Percentiles rank a stretch among this genome's conserved stretches.
Evolutionary conservation across 2,888 invertebrate species (phyloP).

Genomic region (Latheticus oryzae): DNA sequence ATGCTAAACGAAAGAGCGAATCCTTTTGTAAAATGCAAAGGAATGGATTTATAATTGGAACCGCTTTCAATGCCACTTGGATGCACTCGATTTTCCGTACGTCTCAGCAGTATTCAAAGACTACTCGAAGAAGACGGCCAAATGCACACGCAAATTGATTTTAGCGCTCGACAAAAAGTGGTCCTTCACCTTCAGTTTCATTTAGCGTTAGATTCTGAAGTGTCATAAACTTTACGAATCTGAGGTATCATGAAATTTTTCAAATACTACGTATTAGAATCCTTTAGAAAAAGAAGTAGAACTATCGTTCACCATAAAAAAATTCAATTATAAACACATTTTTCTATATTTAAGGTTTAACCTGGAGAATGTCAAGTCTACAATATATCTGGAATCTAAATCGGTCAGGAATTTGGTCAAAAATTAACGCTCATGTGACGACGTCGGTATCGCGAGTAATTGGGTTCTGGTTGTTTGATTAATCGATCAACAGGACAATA

Average conservation of each 20-base stretch:
- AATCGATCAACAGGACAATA: constrained; percentile 28
- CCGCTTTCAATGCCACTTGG: constrained; percentile 9
- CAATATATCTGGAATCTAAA: constrained; percentile 11
- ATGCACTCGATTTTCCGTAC: constrained; percentile 35
- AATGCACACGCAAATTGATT: constrained; percentile 40
- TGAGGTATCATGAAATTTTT: not conserved
- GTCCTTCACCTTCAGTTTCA: constrained; percentile 22
- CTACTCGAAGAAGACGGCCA: constrained; percentile 27
- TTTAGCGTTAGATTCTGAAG: constrained; percentile 8
- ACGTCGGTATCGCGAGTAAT: constrained; percentile 9
- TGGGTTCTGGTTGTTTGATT: constrained; percentile 28
- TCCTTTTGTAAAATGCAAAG: constrained; percentile 34
- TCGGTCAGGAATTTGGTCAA: constrained; percentile 7
- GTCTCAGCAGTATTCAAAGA: constrained; percentile 32
- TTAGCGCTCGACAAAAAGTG: constrained; percentile 17
- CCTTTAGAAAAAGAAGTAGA: no score
- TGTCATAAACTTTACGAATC: constrained; percentile 2
- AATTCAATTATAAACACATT: no score
- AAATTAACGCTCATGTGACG: constrained; percentile 13
- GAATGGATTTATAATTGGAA: constrained; percentile 33
- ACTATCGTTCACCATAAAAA: no score
- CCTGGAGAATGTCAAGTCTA: no score
- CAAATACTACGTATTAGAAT: no score
- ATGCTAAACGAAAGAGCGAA: constrained; percentile 13
- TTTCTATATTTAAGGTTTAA: no score